Evolutionary conservation across 2,888 invertebrate species (phyloP), one percentile per base, ranked within the genome.

Genomic region (Eristalis pertinax): DNA sequence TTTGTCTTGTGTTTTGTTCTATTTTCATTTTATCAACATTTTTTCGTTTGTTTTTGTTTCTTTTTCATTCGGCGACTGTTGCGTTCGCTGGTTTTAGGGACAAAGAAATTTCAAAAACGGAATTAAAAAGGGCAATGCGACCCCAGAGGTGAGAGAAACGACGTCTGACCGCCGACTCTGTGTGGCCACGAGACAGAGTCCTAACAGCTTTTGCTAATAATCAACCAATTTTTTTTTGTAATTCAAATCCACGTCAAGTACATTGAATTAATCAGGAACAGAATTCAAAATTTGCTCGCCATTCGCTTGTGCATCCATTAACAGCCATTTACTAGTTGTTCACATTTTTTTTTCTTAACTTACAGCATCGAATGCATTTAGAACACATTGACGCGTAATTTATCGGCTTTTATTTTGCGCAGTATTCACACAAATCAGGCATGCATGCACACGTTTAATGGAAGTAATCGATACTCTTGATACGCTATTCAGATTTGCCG

Each of bases 131-230:
- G 91, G 91, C 90, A 92, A 90, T 91, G 91, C 91, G 90, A 92
- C 91, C 89, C 90, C 90, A 89, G 93, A 93, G 93, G 93, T 93
- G 93, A 93, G 93, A 91, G 68, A 87, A 50, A n/a, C 63, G 26
- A 60, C 11, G 65, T 75, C 22, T 56, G 60, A 75, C 38, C 35
- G 64, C 22, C n/a, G 29, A n/a, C 69, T 63, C 24, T 70, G 41
- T 58, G 19, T 56, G n/a, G 35, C 80, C 38, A 15, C 24, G 32
- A 26, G 22, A 38, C 58, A 35, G 68, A 77, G 63, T 60, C 64
- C 79, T 87, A 87, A 87, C 87, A 72, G 87, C 87, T 87, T n/a
- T 87, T 87, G 84, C 79, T 82, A 76, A 70, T 62, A 35, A 22
- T 58, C 60, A 35, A 22, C 29, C 60, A 68, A 56, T 63, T 62